Percentiles rank a stretch among this genome's conserved stretches.
Conservation (phyloP, 2,113 vertebrate species). For the Ictidomys tridecemlineatus region DNA sequence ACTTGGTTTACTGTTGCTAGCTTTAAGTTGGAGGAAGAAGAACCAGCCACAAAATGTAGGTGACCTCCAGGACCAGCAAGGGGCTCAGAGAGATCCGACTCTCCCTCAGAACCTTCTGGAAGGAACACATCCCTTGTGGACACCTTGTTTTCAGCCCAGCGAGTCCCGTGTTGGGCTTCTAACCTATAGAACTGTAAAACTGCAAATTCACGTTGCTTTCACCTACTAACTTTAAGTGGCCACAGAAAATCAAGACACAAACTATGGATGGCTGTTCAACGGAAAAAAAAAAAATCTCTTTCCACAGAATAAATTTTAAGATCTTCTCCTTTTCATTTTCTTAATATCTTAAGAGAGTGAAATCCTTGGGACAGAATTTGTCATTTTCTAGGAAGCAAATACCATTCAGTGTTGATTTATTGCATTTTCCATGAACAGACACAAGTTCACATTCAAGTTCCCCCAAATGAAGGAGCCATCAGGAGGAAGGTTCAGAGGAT, state of each 20-base stretch:
- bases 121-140: not conserved
- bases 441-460: conserved; percentile 68
- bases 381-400: conserved; percentile 68
- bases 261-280: not conserved
- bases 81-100: not conserved
- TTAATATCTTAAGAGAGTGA: not conserved
- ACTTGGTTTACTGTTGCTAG: not conserved
- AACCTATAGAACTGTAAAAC: not conserved
- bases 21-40: not conserved
- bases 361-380: not conserved
- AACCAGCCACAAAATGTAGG: not conserved
- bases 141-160: not conserved
- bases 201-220: not conserved
- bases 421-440: conserved; percentile 63
- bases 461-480: conserved; percentile 58
- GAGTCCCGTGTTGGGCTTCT: not conserved
- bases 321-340: not conserved
- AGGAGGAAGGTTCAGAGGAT: conserved; percentile 56
- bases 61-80: not conserved
- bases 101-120: not conserved
- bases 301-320: not conserved
- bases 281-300: not conserved
- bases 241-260: not conserved
- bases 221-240: not conserved
- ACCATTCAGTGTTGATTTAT: conserved; percentile 58